Evolutionary conservation across 2,888 invertebrate species (phyloP).

Genomic region (Drosophila parthenogenetica): DNA sequence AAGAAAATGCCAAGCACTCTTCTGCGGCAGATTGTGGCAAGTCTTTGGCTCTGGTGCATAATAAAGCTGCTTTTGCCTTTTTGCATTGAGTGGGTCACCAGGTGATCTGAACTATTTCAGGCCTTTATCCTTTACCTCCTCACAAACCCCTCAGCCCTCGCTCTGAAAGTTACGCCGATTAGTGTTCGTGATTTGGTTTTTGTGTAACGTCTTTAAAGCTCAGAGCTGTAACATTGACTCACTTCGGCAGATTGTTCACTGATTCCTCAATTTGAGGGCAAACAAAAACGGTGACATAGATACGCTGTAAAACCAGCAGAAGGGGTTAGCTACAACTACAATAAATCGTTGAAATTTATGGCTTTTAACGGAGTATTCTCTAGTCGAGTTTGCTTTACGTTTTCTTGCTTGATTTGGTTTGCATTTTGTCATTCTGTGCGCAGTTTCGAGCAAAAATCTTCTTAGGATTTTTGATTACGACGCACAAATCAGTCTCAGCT

Average conservation of each 20-base stretch:
- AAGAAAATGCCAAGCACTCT: slow-evolving; percentile 72
- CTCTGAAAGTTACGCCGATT: slow-evolving; percentile 46
- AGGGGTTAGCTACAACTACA: neutral
- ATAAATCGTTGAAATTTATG: neutral
- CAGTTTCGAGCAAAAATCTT: slow-evolving; percentile 40
- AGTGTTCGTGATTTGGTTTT: slow-evolving; percentile 49
- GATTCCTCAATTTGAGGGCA: slow-evolving; percentile 57
- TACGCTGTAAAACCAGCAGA: slow-evolving; percentile 8
- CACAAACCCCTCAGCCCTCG: neutral
- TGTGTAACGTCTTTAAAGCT: slow-evolving; percentile 14
- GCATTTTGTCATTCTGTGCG: slow-evolving; percentile 45
- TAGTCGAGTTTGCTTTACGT: neutral
- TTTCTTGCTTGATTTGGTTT: slow-evolving; percentile 10
- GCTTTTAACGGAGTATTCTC: neutral
- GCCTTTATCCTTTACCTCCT: slow-evolving; percentile 14
- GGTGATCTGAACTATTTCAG: slow-evolving; percentile 32
- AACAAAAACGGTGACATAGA: slow-evolving; percentile 41
- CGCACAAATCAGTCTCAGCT: slow-evolving; percentile 37
- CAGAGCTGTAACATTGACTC: slow-evolving; percentile 13
- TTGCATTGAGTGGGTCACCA: slow-evolving; percentile 42
- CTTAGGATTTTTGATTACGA: slow-evolving; percentile 35
- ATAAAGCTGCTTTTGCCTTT: slow-evolving; percentile 47
- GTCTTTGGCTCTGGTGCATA: slow-evolving; percentile 56
- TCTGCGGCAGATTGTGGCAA: slow-evolving; percentile 57
- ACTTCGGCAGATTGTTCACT: slow-evolving; percentile 24